phyloP scores from a whole-genome alignment of 2,888 invertebrate genomes.

The Drosophila pseudotakahashii region DNA sequence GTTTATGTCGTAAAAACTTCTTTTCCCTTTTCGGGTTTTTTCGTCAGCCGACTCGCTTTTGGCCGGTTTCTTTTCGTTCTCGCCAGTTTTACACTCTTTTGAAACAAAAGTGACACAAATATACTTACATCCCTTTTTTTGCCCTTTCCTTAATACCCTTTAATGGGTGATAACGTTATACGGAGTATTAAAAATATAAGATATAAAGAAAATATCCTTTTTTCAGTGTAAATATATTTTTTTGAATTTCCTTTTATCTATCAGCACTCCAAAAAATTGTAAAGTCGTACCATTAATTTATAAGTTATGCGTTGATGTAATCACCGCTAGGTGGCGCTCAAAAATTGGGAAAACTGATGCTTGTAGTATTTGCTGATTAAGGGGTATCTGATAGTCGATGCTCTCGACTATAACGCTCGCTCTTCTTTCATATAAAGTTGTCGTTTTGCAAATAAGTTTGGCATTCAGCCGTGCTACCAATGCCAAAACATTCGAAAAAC shows the following conservation, averaged over 20 bases:
- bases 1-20: constrained; percentile 66
- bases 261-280: too few relatives aligned
- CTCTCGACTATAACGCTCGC: too few relatives aligned
- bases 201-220: too few relatives aligned
- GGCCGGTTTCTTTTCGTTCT: constrained; percentile 57
- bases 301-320: too few relatives aligned
- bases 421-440: neutral
- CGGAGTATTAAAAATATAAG: too few relatives aligned
- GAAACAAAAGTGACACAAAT: constrained; percentile 55
- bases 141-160: constrained; percentile 1
- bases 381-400: too few relatives aligned
- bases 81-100: constrained; percentile 53
- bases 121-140: constrained; percentile 4
- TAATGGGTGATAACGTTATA: neutral
- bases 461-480: constrained; percentile 68
- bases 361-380: too few relatives aligned
- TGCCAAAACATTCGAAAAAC: constrained; percentile 31
- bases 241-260: too few relatives aligned
- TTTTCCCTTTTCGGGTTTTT: constrained; percentile 42
- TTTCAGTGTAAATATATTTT: too few relatives aligned
- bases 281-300: too few relatives aligned
- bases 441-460: constrained; percentile 49
- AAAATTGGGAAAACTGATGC: too few relatives aligned
- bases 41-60: constrained; percentile 40
- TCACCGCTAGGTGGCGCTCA: too few relatives aligned